Conservation (phyloP, 2,113 vertebrate species). For the Triplophysa dalaica region DNA sequence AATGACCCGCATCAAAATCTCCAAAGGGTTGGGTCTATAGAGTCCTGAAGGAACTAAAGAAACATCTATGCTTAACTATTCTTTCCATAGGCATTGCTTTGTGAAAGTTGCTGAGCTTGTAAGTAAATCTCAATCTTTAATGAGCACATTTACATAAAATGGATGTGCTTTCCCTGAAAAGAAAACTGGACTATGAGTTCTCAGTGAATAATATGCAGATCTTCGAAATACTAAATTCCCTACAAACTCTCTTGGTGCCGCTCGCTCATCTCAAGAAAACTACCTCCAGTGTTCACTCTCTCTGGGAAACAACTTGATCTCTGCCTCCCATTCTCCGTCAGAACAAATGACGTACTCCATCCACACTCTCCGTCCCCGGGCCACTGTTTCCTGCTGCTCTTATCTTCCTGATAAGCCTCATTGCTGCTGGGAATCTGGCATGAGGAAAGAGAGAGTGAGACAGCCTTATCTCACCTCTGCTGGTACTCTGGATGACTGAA, state of each 20-base stretch:
- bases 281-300: not conserved
- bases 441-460: constrained; percentile 7
- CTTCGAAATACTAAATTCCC: no score
- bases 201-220: no score
- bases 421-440: constrained; percentile 35
- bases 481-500: constrained; percentile 23
- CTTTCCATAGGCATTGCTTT: no score
- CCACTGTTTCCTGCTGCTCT: constrained; percentile 22
- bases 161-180: no score
- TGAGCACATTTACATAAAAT: no score
- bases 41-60: no score
- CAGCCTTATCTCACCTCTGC: constrained; percentile 17
- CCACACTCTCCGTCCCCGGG: constrained; percentile 4
- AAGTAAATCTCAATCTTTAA: no score
- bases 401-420: constrained; percentile 41
- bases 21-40: no score
- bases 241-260: not conserved
- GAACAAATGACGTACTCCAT: constrained; percentile 36
- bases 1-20: no score
- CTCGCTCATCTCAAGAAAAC: not conserved
- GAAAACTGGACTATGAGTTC: no score
- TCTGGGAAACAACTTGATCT: not conserved
- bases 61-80: no score
- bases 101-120: no score
- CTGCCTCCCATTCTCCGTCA: not conserved